Base-by-base conservation (phyloP, 1,140 invertebrate genomes). In the Macrosteles quadrilineatus region DNA sequence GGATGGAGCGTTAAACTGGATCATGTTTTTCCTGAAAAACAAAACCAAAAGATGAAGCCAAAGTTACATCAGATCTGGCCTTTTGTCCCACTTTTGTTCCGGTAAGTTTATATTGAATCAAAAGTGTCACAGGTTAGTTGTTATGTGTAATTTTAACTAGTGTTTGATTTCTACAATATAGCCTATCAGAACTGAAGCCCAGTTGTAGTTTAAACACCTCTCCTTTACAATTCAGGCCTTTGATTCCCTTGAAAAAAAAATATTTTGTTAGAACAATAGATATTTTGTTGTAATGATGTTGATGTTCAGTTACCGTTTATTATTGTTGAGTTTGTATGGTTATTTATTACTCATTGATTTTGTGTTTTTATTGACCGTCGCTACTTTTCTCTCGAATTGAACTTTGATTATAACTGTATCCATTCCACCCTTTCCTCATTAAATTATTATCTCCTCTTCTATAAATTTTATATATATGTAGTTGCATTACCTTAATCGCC, bases 11-110 rank as follows among this genome's bases (percentile, higher is more conserved):
- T 93, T 64, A 84, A 84, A 73, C 82, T 95, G 72, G 85, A 92
- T 80, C 89, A 95, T 83, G 83, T 86, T 72, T 94, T 87, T 83
- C 86, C 88, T 14, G 85, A 93, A 76, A 88, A 88, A 80, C 86
- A 90, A 76, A 85, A 87, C 72, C 90, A 91, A 76, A 85, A 87
- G 75, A 80, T 87, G 27, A 80, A 81, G 71, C 88, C 90, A 12
- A 83, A 85, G 73, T 77, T 91, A 1, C 84, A 83, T 69, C 90
- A 93, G 79, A 81, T 91, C 32, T 82, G 85, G 64, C 82, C 85
- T 59, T 80, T 91, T 72, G 77, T 90, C 74, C 86, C 86, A 0
- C 78, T 91, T 32, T 80, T 84, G 72, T 79, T 87, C 63, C 85
- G 88, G 88, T 88, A 81, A 76, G 70, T n/a, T 17, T 30, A 50